Evolutionary conservation across 2,797 vertebrate species (phyloP).

Genomic region (Urophycis tenuis): DNA sequence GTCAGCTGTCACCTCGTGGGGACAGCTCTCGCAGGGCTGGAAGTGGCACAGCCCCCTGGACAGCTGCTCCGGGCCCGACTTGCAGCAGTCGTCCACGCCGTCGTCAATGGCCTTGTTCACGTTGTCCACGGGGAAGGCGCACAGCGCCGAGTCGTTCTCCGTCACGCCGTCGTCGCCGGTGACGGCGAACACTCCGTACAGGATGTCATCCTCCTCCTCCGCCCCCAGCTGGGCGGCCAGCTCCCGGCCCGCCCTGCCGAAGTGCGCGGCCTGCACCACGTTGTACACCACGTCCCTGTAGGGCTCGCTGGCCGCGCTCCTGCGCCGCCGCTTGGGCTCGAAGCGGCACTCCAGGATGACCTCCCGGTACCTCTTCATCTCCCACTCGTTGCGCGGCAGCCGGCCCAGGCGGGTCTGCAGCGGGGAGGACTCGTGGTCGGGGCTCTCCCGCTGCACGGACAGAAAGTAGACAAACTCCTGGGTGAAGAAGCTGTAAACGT

Average conservation of each 20-base stretch:
- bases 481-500: constrained; percentile 80
- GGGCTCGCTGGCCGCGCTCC: constrained; percentile 41
- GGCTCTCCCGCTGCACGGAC: constrained; percentile 77
- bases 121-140: constrained; percentile 79
- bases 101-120: constrained; percentile 76
- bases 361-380: constrained; percentile 79
- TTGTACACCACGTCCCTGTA: constrained; percentile 76
- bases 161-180: constrained; percentile 60
- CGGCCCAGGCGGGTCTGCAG: constrained; percentile 82
- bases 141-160: constrained; percentile 75
- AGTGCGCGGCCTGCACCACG: constrained; percentile 81
- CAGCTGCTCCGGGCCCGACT: constrained; percentile 59
- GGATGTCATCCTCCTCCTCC: constrained; percentile 68
- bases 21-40: constrained; percentile 81
- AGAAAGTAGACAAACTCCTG: constrained; percentile 84
- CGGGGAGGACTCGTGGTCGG: constrained; percentile 53
- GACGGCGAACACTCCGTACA: constrained; percentile 82
- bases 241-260: constrained; percentile 69
- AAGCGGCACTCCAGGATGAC: constrained; percentile 84
- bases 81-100: constrained; percentile 82
- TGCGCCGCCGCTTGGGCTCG: constrained; percentile 75
- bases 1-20: constrained; percentile 81
- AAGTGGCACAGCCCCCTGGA: constrained; percentile 83
- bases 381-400: constrained; percentile 75
- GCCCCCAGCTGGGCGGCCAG: constrained; percentile 79